Evolutionary conservation across 2,888 invertebrate genomes (phyloP), one percentile per base, ranked within the genome.

Genomic region (Coelinius sp.): DNA sequence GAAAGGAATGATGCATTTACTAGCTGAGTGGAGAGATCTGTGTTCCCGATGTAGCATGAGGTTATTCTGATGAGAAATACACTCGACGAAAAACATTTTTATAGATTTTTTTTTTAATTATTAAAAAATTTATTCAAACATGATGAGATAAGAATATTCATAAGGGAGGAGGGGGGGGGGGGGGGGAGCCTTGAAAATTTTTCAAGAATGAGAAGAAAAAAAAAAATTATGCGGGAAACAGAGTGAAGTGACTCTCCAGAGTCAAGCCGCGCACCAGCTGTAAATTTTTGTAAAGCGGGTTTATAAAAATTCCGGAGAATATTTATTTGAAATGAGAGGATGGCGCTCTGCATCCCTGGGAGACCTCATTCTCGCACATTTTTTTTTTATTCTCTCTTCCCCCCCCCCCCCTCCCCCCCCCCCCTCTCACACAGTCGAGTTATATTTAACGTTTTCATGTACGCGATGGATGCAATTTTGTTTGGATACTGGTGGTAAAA

Each of bases 321-420:
- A 56, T 75, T 64, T 44, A 53, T 68, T 66, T 75, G 76, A 71
- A 76, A 75, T 53, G 75, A 53, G 25, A 53, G 53, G 53, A 53
- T 53, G 27, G 53, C 27, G 27, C 25, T 27, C 25, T 25, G 53
- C 25, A 53, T 53, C 53, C 27, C 53, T 53, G 25, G 69, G 64
- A 56, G 79, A 41, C 41, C 82, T 83, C 84, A 88, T 85, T 81
- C 83, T 82, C 83, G 84, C 83, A n/a, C n/a, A n/a, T 84, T 82
- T 84, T 38, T 35, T 63, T 22, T 64, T 24, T 41, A n/a, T 64
- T 20, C 59, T 17, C 25, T 56, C 7, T 35, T 27, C 8, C 35
- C 31, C 27, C 31, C 31, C 14, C 41, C 14, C 41, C 14, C 41
- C 14, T 41, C n/a, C n/a, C n/a, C n/a, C n/a, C n/a, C 22, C 49